These are phyloP conservation scores for Drosophila kohkoa DNA, from an alignment of 1,140 invertebrate genomes.

Conservation along the genomic window DNA sequence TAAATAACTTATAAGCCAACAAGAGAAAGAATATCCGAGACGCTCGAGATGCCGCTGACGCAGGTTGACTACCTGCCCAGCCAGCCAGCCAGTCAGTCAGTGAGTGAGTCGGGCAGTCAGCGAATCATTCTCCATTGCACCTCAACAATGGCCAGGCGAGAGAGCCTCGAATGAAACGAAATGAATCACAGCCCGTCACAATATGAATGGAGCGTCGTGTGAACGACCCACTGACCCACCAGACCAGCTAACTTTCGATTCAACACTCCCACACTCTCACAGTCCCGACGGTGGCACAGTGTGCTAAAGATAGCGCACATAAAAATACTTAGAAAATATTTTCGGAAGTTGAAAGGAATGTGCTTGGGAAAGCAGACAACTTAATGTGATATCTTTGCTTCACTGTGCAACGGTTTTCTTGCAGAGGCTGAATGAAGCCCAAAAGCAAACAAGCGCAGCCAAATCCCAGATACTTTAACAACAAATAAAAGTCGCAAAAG, in stretches of 20 bases:
- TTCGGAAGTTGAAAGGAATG: too few relatives aligned
- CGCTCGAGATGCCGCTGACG: slow-evolving; percentile 16
- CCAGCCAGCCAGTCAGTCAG: slow-evolving; percentile 14
- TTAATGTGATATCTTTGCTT: slow-evolving; percentile 13
- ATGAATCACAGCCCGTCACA: slow-evolving; percentile 71
- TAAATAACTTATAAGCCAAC: slow-evolving; percentile 71
- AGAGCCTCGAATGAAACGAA: slow-evolving; percentile 33
- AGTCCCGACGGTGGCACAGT: slow-evolving; percentile 2
- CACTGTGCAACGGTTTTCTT: slow-evolving; percentile 56
- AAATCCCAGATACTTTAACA: slow-evolving; percentile 67
- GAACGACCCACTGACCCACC: slow-evolving; percentile 54
- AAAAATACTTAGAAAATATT: slow-evolving; percentile 17
- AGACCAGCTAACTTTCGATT: slow-evolving; percentile 17
- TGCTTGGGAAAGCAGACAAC: too few relatives aligned
- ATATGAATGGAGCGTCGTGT: slow-evolving; percentile 49
- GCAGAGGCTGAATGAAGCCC: slow-evolving; percentile 53
- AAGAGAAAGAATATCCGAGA: slow-evolving; percentile 24
- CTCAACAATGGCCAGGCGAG: slow-evolving; percentile 48
- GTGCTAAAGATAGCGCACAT: slow-evolving; percentile 2
- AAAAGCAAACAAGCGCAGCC: slow-evolving; percentile 60
- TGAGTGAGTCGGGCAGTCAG: slow-evolving; percentile 37
- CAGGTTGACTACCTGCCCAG: slow-evolving; percentile 9
- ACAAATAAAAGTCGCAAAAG: slow-evolving; percentile 53
- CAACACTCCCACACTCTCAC: slow-evolving; percentile 14
- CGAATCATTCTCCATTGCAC: slow-evolving; percentile 55